Conservation (phyloP, 1,140 invertebrate genomes). For the Centruroides sculpturatus region DNA sequence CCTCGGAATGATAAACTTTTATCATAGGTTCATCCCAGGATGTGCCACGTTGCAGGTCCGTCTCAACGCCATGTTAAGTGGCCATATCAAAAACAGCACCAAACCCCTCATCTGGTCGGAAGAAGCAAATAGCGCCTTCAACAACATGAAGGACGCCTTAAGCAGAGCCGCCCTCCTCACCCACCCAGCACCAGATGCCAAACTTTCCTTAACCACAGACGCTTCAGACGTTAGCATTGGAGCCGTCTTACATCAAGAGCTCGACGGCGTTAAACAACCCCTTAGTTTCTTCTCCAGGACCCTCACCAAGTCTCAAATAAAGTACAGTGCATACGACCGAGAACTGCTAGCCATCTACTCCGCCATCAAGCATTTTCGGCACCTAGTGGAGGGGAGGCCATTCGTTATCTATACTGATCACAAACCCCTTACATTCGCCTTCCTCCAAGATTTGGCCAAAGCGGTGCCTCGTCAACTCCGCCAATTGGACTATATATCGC, state of each 20-base stretch:
- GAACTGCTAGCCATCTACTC: not conserved
- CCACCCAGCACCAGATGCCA: not conserved
- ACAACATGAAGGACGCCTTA: conserved; percentile 25
- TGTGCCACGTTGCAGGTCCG: not conserved
- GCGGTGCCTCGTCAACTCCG: not conserved
- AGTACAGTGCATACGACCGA: not conserved
- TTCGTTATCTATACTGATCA: conserved; percentile 14
- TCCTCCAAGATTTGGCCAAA: conserved; percentile 8
- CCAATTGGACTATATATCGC: conserved; percentile 26
- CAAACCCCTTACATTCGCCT: conserved; percentile 18
- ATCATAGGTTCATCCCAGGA: conserved; percentile 12
- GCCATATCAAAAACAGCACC: not conserved
- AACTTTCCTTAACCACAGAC: not conserved
- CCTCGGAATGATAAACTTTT: conserved; percentile 29
- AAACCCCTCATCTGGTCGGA: conserved; percentile 7
- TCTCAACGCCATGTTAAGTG: not conserved
- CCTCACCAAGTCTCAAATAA: conserved; percentile 1
- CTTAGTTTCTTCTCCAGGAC: conserved; percentile 12
- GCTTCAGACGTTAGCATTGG: conserved; percentile 3
- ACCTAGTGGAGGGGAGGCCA: conserved; percentile 18
- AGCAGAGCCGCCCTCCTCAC: conserved; percentile 1
- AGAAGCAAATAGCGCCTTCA: conserved; percentile 23
- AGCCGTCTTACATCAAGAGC: conserved; percentile 9
- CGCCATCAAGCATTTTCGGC: conserved; percentile 14
- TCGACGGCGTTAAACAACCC: not conserved